Evolutionary conservation across 2,888 invertebrate genomes (phyloP).

Genomic region (Amblyjoppa proteus): DNA sequence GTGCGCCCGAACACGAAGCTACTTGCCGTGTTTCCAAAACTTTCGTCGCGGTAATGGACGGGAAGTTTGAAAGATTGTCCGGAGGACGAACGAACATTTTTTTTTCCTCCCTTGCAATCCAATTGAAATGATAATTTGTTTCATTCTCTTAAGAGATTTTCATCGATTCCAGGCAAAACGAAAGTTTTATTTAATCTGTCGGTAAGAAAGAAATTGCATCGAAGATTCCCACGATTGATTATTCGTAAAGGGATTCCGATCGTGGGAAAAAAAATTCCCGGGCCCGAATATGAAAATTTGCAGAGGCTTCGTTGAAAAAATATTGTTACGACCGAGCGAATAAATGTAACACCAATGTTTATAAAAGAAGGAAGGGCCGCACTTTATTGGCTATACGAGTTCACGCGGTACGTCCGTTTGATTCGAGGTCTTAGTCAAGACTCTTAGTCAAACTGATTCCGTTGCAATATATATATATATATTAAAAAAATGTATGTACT

Average conservation of each 20-base stretch:
- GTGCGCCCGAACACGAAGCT: slow-evolving; percentile 5
- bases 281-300: not conserved
- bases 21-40: slow-evolving; percentile 44
- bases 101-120: not conserved
- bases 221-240: not conserved
- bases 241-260: not conserved
- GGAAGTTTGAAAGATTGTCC: slow-evolving; percentile 44
- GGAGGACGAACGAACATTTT: slow-evolving; percentile 21
- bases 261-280: not conserved
- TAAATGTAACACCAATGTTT: no score
- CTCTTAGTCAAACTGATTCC: no score
- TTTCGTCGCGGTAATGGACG: slow-evolving; percentile 58
- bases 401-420: no score
- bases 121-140: slow-evolving; percentile 19
- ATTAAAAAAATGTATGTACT: no score
- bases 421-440: no score
- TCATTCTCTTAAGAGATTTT: not conserved
- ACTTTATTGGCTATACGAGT: no score
- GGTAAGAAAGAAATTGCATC: not conserved
- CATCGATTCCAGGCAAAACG: not conserved
- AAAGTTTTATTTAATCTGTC: not conserved
- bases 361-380: no score
- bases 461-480: no score
- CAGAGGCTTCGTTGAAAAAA: not conserved
- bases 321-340: no score